phyloP scores from a whole-genome alignment of 1,140 invertebrate species.

The Atopsyche davidsoni region DNA sequence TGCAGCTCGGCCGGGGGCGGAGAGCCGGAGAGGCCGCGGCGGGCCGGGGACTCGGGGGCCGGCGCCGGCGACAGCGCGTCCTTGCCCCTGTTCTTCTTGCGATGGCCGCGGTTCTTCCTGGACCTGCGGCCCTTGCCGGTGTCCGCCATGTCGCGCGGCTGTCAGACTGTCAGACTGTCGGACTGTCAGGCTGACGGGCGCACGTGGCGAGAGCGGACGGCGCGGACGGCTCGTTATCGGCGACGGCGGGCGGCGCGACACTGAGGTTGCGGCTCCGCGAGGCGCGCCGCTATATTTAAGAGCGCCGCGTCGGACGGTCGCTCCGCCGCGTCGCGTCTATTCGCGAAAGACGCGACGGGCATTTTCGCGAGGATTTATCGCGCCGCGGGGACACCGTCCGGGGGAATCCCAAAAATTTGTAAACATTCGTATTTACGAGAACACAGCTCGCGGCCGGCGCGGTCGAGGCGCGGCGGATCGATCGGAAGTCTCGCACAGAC shows the following conservation, averaged over 20 bases:
- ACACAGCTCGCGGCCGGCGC: too few relatives aligned
- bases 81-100: slow-evolving; percentile 22
- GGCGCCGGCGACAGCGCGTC: not conserved
- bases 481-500: too few relatives aligned
- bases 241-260: not conserved
- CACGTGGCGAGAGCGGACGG: too few relatives aligned
- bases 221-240: not conserved
- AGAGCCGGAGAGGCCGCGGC: too few relatives aligned
- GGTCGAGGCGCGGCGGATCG: too few relatives aligned
- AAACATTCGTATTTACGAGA: too few relatives aligned
- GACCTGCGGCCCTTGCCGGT: slow-evolving; percentile 18
- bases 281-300: not conserved
- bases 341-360: not conserved
- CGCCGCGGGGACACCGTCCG: too few relatives aligned
- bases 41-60: not conserved
- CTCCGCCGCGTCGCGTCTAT: not conserved
- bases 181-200: too few relatives aligned
- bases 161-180: too few relatives aligned
- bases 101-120: slow-evolving; percentile 18
- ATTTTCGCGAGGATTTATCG: too few relatives aligned
- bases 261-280: not conserved
- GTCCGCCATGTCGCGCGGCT: slow-evolving; percentile 26
- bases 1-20: too few relatives aligned
- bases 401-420: too few relatives aligned
- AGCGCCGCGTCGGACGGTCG: not conserved